These are phyloP conservation scores for Ditylenchus dipsaci DNA, from an alignment of 1,140 invertebrate species.

Conservation along the genomic window DNA sequence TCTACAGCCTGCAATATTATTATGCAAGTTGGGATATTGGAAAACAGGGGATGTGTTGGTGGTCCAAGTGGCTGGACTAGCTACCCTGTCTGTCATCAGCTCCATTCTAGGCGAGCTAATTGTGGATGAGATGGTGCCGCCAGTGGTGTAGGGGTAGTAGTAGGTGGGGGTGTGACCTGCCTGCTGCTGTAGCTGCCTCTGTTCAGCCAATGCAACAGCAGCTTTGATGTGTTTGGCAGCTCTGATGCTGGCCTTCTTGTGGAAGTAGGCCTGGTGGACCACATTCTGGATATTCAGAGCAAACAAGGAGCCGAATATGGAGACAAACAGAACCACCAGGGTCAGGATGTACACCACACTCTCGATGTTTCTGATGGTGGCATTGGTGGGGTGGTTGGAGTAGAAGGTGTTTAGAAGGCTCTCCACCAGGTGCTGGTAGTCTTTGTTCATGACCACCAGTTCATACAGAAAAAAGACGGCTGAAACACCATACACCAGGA, in stretches of 20 bases:
- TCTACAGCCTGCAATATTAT: too few species aligned
- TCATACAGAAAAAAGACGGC: background rate
- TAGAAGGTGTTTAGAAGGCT: background rate
- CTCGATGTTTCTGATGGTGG: background rate
- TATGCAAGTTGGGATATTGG: too few species aligned
- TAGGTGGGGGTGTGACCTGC: too few species aligned
- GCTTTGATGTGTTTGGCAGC: background rate
- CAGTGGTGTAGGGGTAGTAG: too few species aligned
- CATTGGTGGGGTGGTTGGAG: background rate
- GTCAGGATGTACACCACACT: background rate
- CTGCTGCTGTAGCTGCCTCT: background rate
- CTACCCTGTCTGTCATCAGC: too few species aligned
- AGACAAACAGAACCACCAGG: background rate
- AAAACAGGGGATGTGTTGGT: too few species aligned
- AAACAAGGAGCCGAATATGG: background rate
- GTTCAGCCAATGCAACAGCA: background rate
- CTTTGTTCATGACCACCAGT: background rate
- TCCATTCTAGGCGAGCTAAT: too few species aligned
- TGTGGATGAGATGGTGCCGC: too few species aligned
- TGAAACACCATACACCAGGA: background rate
- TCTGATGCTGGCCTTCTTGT: background rate
- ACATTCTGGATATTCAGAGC: background rate
- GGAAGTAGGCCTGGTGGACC: background rate
- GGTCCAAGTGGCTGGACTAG: too few species aligned
- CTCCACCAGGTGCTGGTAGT: background rate